A percentile compares a stretch with the other conserved stretches of the same genome.
phyloP scores from a whole-genome alignment of 2,113 vertebrate species.

The Mustela lutreola region DNA sequence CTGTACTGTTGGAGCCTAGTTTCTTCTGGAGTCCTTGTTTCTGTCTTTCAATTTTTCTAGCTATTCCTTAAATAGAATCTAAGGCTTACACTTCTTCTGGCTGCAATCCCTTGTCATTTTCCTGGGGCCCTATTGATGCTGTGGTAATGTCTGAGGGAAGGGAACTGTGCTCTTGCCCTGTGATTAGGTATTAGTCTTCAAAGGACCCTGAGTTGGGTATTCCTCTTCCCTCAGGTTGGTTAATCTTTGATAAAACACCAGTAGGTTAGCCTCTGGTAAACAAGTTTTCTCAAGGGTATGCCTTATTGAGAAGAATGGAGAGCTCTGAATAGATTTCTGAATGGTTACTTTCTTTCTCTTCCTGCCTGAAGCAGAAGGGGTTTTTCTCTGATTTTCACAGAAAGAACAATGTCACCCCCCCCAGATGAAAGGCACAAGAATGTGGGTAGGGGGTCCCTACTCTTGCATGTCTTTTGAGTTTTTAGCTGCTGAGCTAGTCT shows the following conservation, averaged over 20 bases:
- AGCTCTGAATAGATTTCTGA: background rate
- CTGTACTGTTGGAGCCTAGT: background rate
- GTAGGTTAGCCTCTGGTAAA: background rate
- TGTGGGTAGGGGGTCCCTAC: rapidly evolving
- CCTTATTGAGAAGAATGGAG: background rate
- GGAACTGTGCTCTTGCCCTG: background rate
- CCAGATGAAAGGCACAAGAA: background rate
- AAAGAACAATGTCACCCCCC: background rate
- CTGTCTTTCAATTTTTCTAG: background rate
- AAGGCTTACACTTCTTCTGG: background rate
- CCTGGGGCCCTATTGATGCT: background rate
- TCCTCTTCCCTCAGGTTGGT: background rate
- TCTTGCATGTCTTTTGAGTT: background rate
- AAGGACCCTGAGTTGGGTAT: background rate
- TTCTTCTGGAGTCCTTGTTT: background rate
- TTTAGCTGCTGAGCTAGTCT: background rate
- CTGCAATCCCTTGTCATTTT: background rate
- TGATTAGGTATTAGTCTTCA: background rate
- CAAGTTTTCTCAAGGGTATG: background rate
- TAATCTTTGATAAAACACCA: background rate
- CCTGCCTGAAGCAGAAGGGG: background rate
- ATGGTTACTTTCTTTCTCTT: background rate
- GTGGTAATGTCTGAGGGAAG: background rate
- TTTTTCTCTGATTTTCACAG: background rate
- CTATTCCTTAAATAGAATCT: background rate